A percentile compares a stretch with the other conserved stretches of the same genome.
These are phyloP conservation scores for Dromococcyx pavoninus DNA, from an alignment of 2,797 vertebrate genomes.

Conservation along the genomic window DNA sequence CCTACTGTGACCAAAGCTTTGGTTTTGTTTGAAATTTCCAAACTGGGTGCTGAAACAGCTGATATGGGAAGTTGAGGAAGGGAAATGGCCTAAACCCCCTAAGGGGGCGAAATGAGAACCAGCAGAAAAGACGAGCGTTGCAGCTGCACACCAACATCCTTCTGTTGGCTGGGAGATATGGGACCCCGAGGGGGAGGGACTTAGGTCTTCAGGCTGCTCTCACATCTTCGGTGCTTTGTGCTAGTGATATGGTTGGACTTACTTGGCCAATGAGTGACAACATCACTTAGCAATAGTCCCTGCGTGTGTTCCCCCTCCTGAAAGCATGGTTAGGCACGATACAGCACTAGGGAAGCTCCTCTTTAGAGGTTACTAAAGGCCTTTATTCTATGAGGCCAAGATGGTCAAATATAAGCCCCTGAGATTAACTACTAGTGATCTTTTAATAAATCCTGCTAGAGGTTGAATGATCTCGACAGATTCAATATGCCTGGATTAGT, in stretches of 20 bases:
- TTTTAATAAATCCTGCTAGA: not conserved
- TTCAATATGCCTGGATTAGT: not conserved
- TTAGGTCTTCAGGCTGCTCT: not conserved
- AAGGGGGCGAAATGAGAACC: not conserved
- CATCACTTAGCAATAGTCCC: not conserved
- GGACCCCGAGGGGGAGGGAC: not conserved
- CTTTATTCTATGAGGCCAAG: not conserved
- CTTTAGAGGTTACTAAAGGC: not conserved
- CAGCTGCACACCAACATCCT: not conserved
- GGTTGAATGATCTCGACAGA: not conserved
- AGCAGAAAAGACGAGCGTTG: not conserved
- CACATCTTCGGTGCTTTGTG: not conserved
- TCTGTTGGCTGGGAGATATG: not conserved
- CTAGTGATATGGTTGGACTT: not conserved
- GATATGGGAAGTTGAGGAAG: accelerated
- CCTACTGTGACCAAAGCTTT: not conserved
- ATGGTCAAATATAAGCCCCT: accelerated
- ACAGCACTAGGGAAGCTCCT: not conserved
- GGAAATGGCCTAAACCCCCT: not conserved
- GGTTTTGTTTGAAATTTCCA: not conserved
- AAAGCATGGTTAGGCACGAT: accelerated
- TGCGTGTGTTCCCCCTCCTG: not conserved
- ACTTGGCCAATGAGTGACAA: not conserved
- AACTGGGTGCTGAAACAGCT: not conserved
- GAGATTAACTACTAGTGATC: not conserved